These are phyloP conservation scores for Rhodeus uyekii DNA, from an alignment of 2,797 vertebrate species.

Conservation along the genomic window DNA sequence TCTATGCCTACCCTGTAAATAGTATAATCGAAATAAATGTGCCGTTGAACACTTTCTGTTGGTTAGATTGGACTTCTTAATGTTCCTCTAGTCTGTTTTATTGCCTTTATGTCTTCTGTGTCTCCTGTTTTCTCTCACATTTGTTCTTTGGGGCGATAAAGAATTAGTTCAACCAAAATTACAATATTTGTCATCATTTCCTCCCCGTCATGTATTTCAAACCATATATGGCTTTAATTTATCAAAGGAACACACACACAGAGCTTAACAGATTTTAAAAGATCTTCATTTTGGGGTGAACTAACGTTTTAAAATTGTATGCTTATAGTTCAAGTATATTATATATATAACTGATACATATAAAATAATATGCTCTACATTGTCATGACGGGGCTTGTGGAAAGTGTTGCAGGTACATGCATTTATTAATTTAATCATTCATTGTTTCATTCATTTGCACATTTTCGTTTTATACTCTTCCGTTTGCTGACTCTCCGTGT, in stretches of 20 bases:
- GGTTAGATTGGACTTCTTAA: neutral
- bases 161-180: neutral
- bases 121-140: neutral
- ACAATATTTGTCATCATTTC: neutral
- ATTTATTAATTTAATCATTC: no score
- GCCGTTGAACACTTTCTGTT: slow-evolving; percentile 32
- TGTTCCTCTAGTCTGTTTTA: no score
- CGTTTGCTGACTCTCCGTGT: slow-evolving; percentile 2
- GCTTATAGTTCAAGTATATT: neutral
- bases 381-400: neutral
- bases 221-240: neutral
- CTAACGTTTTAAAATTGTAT: neutral
- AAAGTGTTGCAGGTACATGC: neutral
- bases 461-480: neutral
- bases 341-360: neutral
- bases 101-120: neutral
- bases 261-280: neutral
- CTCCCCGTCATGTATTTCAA: neutral
- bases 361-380: neutral
- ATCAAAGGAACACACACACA: neutral
- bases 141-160: neutral
- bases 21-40: slow-evolving; percentile 58
- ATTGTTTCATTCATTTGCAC: neutral
- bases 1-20: slow-evolving; percentile 54
- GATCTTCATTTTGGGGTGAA: neutral